These are phyloP conservation scores for Corythaeola cristata DNA, from an alignment of 2,113 vertebrate genomes.

Conservation along the genomic window DNA sequence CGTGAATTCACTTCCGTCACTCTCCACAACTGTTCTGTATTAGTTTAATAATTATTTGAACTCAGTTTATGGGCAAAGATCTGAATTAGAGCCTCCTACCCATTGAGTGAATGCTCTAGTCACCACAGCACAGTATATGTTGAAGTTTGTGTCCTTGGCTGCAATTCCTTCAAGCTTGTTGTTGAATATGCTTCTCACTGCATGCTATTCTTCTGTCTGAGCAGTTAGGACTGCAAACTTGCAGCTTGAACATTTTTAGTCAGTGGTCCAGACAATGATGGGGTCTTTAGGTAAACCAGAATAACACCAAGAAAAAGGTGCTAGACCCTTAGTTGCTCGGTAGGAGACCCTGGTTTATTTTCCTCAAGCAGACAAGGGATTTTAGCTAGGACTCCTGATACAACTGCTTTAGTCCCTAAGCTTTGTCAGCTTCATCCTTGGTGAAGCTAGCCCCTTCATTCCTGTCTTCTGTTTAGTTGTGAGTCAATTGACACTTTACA, in stretches of 20 bases:
- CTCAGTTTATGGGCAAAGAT: neutral
- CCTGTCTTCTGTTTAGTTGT: neutral
- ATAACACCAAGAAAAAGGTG: neutral
- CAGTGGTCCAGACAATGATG: neutral
- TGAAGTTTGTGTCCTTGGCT: neutral
- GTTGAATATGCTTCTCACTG: neutral
- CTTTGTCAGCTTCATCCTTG: neutral
- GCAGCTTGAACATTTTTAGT: neutral
- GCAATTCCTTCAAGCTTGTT: neutral
- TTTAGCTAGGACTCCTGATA: neutral
- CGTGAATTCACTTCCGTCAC: neutral
- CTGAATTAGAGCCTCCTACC: neutral
- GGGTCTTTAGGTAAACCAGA: neutral
- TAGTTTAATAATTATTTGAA: neutral
- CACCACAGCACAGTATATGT: neutral
- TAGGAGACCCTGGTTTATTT: neutral
- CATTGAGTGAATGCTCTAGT: too few species aligned
- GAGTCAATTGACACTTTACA: neutral
- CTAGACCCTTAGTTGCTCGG: fast-evolving
- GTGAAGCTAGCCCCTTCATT: neutral
- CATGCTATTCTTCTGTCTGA: neutral
- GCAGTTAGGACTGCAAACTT: neutral
- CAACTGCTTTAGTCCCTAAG: neutral
- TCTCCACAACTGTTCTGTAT: neutral
- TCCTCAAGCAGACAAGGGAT: neutral